Conservation (phyloP, 2,113 vertebrate genomes). For the Pelobates fuscus region DNA sequence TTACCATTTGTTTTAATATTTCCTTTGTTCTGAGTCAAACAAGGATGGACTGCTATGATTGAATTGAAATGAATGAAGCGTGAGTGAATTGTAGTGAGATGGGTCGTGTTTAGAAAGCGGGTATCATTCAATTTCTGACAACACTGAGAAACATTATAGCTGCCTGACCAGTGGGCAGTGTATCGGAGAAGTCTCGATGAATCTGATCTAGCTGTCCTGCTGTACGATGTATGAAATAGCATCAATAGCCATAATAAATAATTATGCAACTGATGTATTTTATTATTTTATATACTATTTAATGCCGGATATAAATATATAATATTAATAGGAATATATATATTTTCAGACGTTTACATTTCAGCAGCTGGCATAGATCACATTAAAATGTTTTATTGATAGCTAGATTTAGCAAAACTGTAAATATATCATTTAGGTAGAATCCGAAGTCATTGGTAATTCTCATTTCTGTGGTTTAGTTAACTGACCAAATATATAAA, state of each 20-base stretch:
- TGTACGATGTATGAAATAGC: slow-evolving; percentile 1
- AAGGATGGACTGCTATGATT: slow-evolving; percentile 5
- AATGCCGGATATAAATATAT: slow-evolving; percentile 18
- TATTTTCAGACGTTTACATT: slow-evolving; percentile 22
- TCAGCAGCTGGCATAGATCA: not conserved
- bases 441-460: too few species aligned
- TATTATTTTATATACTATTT: slow-evolving; percentile 36
- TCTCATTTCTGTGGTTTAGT: too few species aligned
- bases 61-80: slow-evolving; percentile 6
- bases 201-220: slow-evolving; percentile 24
- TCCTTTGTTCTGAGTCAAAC: too few species aligned
- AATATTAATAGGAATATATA: slow-evolving; percentile 12
- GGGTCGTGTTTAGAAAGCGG: slow-evolving; percentile 19
- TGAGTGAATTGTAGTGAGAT: too few species aligned
- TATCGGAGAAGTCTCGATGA: not conserved
- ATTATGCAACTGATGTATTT: slow-evolving; percentile 18
- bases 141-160: slow-evolving; percentile 27
- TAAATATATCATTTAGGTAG: too few species aligned
- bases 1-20: too few species aligned
- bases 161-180: not conserved
- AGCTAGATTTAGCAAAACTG: too few species aligned
- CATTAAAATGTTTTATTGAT: not conserved
- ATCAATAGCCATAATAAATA: slow-evolving; percentile 46
- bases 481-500: too few species aligned
- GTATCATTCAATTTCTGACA: slow-evolving; percentile 16